Evolutionary conservation across 2,888 invertebrate genomes (phyloP).

Genomic region (Diarsia mendica): DNA sequence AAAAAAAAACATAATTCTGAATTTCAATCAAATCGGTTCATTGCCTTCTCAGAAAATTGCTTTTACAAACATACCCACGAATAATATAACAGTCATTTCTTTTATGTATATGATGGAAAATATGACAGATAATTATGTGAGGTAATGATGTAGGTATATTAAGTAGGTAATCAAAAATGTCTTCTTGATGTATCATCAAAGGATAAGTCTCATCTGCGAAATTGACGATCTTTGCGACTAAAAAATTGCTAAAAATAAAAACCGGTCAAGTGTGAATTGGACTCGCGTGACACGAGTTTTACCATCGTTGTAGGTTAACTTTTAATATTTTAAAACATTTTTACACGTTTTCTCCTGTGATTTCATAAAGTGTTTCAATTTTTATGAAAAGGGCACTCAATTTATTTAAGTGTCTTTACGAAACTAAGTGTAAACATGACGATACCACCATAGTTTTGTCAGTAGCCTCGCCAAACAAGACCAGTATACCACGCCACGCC

Average conservation of each 20-base stretch:
- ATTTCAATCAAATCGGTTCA: conserved; percentile 53
- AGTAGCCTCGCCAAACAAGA: too few relatives aligned
- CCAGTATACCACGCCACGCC: too few relatives aligned
- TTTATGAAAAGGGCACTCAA: not conserved
- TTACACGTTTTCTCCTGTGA: not conserved
- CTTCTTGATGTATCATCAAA: not conserved
- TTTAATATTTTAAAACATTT: too few relatives aligned
- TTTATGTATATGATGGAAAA: conserved; percentile 11
- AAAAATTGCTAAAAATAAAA: not conserved
- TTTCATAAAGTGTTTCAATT: not conserved
- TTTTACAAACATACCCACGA: conserved; percentile 31
- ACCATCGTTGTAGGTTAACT: too few relatives aligned
- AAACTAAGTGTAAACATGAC: too few relatives aligned
- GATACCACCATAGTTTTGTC: too few relatives aligned
- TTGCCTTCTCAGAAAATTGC: conserved; percentile 53
- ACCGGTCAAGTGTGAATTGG: too few relatives aligned
- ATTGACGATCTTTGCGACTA: not conserved
- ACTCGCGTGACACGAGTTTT: too few relatives aligned
- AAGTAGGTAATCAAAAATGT: conserved; percentile 3
- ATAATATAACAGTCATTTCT: conserved; percentile 20
- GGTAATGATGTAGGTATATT: conserved; percentile 15
- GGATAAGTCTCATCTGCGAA: not conserved
- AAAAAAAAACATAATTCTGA: conserved; percentile 38
- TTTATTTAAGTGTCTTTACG: not conserved
- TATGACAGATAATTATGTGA: conserved; percentile 38